Base-by-base conservation (phyloP, 2,888 invertebrate genomes). In the Diachrysia chrysitis region DNA sequence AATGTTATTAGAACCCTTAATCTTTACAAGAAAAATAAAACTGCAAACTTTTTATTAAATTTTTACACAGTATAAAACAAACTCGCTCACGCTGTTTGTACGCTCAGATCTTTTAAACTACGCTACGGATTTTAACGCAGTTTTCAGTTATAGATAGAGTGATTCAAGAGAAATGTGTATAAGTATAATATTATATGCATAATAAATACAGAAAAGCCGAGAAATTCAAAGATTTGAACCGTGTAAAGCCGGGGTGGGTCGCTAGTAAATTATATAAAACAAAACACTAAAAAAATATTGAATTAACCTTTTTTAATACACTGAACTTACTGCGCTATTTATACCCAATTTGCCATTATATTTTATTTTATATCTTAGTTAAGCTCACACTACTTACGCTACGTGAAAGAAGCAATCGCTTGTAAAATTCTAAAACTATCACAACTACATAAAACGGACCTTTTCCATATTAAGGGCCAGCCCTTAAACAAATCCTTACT, bases 331-430 rank as follows among this genome's bases (percentile, higher is more conserved):
- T n/a, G 6, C 6, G 5, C 0, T 42, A 16, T n/a, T 42, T 5
- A n/a, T 42, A n/a, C n/a, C n/a, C n/a, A 42, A 4, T 42, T n/a
- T 6, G n/a, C 42, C 42, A 42, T 42, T n/a, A 42, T n/a, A 42
- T 42, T 42, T 37, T 37, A 37, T 37, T 37, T 42, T 42, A 42
- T 42, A 10, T 10, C 10, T 32, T 42, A 42, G n/a, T 5, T 16
- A 42, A 53, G 71, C 78, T 48, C 0, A 1, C 46, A 69, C 46
- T 64, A 16, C 66, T 53, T 14, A 58, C 66, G 56, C 14, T 0
- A 2, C 7, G 35, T 29, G 63, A 73, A 76, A 78, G 58, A 81
- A 73, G 70, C 78, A 83, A 83, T 79, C 66, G 66, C 19, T 69
- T 63, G 83, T 81, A 65, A 70, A 59, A 73, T 73, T 66, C 69